A percentile compares a stretch with the other conserved stretches of the same genome.
phyloP scores from a whole-genome alignment of 2,113 vertebrate species.

The Sander lucioperca region DNA sequence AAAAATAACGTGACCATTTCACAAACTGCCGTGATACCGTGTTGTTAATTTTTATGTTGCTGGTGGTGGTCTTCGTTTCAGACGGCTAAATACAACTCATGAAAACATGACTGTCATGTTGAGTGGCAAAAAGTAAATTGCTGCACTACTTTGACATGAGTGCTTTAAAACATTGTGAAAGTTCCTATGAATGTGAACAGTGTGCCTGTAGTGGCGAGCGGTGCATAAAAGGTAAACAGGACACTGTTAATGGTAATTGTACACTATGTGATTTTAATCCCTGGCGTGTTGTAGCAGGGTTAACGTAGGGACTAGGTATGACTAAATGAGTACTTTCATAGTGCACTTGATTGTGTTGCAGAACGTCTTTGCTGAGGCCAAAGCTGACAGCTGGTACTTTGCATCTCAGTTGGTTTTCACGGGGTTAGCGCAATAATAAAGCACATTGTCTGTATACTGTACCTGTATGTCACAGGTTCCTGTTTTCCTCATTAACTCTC shows the following conservation, averaged over 20 bases:
- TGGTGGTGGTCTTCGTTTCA: neutral
- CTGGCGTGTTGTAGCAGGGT: slow-evolving; percentile 46
- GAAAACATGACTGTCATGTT: neutral
- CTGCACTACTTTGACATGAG: neutral
- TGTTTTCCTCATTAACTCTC: slow-evolving; percentile 15
- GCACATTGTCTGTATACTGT: neutral
- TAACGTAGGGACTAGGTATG: slow-evolving; percentile 43
- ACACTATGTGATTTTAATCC: slow-evolving; percentile 46
- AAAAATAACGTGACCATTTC: too few species aligned
- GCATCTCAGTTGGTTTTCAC: slow-evolving; percentile 3
- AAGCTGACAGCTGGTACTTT: slow-evolving; percentile 47
- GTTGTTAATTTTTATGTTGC: too few species aligned
- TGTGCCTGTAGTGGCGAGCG: neutral
- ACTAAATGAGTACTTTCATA: slow-evolving; percentile 47
- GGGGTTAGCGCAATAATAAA: slow-evolving; percentile 1
- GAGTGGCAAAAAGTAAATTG: neutral
- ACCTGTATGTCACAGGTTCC: neutral
- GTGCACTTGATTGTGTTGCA: slow-evolving; percentile 32
- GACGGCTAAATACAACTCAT: neutral
- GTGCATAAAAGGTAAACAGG: slow-evolving; percentile 64
- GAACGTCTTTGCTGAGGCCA: slow-evolving; percentile 29
- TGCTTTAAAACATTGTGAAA: neutral
- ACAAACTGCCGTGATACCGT: too few species aligned
- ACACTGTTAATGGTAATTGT: slow-evolving; percentile 46
- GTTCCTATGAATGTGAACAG: slow-evolving; percentile 2